phyloP scores from a whole-genome alignment of 2,797 vertebrate genomes.

The Pogonophryne albipinna region DNA sequence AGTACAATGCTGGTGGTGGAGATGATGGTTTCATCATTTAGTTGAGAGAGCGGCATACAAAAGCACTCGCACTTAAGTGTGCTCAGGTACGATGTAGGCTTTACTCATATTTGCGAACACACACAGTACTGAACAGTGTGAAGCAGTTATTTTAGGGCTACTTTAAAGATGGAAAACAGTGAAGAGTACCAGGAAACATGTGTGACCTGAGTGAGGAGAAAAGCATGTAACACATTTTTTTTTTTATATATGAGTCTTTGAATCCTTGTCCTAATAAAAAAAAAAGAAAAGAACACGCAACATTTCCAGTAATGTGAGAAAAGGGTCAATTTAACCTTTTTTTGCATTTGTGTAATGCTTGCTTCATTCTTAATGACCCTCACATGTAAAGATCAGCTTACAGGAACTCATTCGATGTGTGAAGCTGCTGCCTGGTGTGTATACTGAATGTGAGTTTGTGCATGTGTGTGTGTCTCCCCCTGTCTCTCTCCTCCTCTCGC shows the following conservation, averaged over 20 bases:
- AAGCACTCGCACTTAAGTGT: constrained; percentile 26
- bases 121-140: constrained; percentile 5
- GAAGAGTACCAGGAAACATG: constrained; percentile 13
- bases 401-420: constrained; percentile 55
- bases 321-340: background rate
- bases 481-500: constrained; percentile 31
- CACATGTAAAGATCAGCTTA: constrained; percentile 43
- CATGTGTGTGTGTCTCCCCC: constrained; percentile 5
- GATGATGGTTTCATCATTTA: constrained; percentile 26
- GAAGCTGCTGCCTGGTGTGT: constrained; percentile 38
- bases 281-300: background rate
- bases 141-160: constrained; percentile 15
- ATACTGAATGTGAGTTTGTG: background rate
- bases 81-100: constrained; percentile 26
- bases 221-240: constrained; percentile 5
- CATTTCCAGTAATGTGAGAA: background rate
- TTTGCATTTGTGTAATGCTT: too few species aligned
- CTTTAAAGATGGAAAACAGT: constrained; percentile 6
- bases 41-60: constrained; percentile 22
- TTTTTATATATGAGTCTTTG: background rate
- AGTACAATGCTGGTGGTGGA: background rate
- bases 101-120: constrained; percentile 2
- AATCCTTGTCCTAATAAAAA: background rate
- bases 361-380: constrained; percentile 1
- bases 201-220: constrained; percentile 6